Base-by-base conservation (phyloP, 2,888 invertebrate genomes). In the Drosophila imparisetae region DNA sequence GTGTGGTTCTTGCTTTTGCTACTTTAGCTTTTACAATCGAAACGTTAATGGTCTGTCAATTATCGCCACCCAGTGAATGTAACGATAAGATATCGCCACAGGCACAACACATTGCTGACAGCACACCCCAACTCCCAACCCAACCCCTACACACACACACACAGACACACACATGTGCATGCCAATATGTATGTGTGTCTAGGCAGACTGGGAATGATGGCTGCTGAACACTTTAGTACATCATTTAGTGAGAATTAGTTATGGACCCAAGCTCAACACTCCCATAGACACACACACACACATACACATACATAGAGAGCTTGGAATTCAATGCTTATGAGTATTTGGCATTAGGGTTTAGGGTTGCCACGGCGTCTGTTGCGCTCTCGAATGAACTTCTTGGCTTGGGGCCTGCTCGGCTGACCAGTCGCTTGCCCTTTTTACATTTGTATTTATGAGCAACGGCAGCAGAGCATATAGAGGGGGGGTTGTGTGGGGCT, bases 21-120 rank as follows among this genome's bases (percentile, higher is more conserved):
- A 71, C 81, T 86, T 75, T 79, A 72, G 88, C 85, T 79, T 73
- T 75, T 84, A 84, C 89, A 86, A 80, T 86, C 84, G 79, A 79
- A 86, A 89, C 89, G 86, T 89, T 86, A 86, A 86, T 86, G 89
- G 86, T 89, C 86, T 86, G 86, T 86, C 86, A 86, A 86, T 86
- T 86, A 86, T 86, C 87, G 87, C 89, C 86, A 89, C 86, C 89
- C 89, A 89, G 87, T 86, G 81, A 84, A 89, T 80, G 86, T 84
- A 89, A 82, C 87, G 89, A 86, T 86, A 89, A 86, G 89, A 86
- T 86, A 86, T 86, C 77, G 74, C 82, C 63, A 52, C 75, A 60
- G 80, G 83, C 86, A 69, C 58, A 70, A 62, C 69, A 72, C 80
- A 72, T 65, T 67, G 72, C 78, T 77, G 54, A 74, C 68, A 72